Base-by-base conservation (phyloP, 2,113 vertebrate species). In the Petromus typicus region DNA sequence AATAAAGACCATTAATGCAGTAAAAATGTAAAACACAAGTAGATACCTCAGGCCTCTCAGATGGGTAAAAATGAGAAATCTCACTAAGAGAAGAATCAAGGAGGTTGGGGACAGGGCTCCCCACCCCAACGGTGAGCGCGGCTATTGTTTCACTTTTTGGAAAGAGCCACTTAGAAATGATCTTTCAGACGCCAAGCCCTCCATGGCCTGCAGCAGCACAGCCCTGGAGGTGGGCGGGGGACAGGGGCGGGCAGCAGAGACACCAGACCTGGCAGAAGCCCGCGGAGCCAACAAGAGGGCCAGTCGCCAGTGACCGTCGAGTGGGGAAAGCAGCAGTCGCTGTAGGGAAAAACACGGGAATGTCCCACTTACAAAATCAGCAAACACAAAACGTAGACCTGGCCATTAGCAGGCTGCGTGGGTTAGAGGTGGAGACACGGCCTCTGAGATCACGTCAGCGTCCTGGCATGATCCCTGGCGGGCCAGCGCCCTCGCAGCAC, bases 261-360 rank as follows among this genome's bases (percentile, higher is more conserved):
- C 7, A 25, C 5, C 71, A 30, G 71, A 10, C 3, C 2, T 7
- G 48, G n/a, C 17, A 9, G 1, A 17, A 6, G 34, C 71, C 54
- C 23, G 0, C 9, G 0, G 32, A n/a, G n/a, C 23, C 1, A 4
- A 27, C 12, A 0, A 1, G 82, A 34, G 23, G 75, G 73, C n/a
- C 71, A 54, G 4, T 10, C 63, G 13, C 0, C 1, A 11, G 9
- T 81, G 32, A 64, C 25, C 16, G 45, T 43, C n/a, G 59, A 56
- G 75, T 23, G 20, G 22, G 71, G 51, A 34, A 43, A 32, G 3
- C 40, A 78, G 32, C 30, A 13, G 73, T 64, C 16, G 2, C 32
- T 51, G 4, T n/a, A 32, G 7, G 27, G 20, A 27, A 2, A 32
- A 57, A 5, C 11, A 54, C 9, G 25, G n/a, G 9, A 11, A 2